A percentile compares a stretch with the other conserved stretches of the same genome.
phyloP scores from a whole-genome alignment of 2,888 invertebrate genomes.

The Epinotia nisella region DNA sequence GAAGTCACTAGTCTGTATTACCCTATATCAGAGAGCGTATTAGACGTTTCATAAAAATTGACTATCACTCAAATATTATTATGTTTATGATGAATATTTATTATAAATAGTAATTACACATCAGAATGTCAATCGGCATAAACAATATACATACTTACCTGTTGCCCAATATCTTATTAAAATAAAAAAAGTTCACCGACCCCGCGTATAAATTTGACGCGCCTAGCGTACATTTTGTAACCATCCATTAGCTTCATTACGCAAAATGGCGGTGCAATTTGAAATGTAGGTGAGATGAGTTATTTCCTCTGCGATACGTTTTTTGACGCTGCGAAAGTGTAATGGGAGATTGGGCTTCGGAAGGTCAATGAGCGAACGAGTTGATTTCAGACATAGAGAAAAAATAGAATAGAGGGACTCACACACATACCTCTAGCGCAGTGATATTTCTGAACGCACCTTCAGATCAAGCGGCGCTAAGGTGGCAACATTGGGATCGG shows the following conservation, averaged over 20 bases:
- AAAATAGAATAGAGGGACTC: too few relatives aligned
- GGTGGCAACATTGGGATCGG: too few relatives aligned
- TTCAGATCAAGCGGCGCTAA: too few relatives aligned
- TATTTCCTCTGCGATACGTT: constrained; percentile 10
- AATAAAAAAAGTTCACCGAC: constrained; percentile 6
- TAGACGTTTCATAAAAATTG: too few relatives aligned
- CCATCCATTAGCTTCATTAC: constrained; percentile 28
- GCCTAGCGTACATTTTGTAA: constrained; percentile 18
- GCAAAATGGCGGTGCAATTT: constrained; percentile 23
- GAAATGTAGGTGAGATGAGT: constrained; percentile 36
- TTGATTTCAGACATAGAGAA: neutral
- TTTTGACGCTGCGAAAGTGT: constrained; percentile 21
- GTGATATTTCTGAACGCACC: too few relatives aligned
- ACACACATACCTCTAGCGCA: too few relatives aligned
- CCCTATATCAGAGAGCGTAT: too few relatives aligned
- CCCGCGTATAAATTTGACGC: constrained; percentile 5
- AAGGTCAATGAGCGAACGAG: neutral
- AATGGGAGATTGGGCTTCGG: neutral
- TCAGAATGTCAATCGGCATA: too few relatives aligned
- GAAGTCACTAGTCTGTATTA: too few relatives aligned
- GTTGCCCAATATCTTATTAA: neutral
- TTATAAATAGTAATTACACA: too few relatives aligned
- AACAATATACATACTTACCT: neutral
- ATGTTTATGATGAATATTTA: too few relatives aligned
- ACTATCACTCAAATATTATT: too few relatives aligned